These are phyloP conservation scores for Botia almorhae DNA, from an alignment of 2,797 vertebrate genomes.

Conservation along the genomic window DNA sequence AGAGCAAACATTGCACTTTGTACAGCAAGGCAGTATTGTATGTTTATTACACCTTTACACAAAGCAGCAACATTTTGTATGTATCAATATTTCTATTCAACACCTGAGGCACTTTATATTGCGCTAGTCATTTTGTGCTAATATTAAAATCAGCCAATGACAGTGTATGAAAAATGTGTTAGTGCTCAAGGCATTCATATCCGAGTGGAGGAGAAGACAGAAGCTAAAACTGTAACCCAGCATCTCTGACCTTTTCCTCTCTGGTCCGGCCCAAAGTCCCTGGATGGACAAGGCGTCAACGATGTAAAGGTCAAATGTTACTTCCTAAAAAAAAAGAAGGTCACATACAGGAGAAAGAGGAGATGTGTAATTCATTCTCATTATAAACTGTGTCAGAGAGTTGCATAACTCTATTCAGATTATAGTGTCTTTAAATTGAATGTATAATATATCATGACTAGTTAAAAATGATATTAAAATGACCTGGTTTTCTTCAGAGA, in stretches of 20 bases:
- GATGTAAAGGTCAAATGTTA: constrained; percentile 73
- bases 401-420: constrained; percentile 1
- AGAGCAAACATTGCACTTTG: neutral
- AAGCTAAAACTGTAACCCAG: constrained; percentile 28
- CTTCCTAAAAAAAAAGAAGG: constrained; percentile 60
- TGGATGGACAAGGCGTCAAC: constrained; percentile 38
- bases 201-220: neutral
- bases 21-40: neutral
- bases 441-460: neutral
- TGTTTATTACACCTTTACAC: neutral
- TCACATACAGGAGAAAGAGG: constrained; percentile 43
- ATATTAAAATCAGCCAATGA: neutral
- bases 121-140: neutral
- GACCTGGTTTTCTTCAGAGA: neutral
- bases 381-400: neutral
- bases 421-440: neutral
- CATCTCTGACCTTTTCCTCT: constrained; percentile 53
- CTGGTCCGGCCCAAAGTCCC: constrained; percentile 30
- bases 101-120: neutral
- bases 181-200: constrained; percentile 7
- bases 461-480: neutral
- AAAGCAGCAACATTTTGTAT: neutral
- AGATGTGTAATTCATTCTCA: constrained; percentile 2
- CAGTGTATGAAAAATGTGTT: neutral
- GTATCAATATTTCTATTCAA: neutral